Conservation (phyloP, 2,888 invertebrate species). For the Drosophila colorata region DNA sequence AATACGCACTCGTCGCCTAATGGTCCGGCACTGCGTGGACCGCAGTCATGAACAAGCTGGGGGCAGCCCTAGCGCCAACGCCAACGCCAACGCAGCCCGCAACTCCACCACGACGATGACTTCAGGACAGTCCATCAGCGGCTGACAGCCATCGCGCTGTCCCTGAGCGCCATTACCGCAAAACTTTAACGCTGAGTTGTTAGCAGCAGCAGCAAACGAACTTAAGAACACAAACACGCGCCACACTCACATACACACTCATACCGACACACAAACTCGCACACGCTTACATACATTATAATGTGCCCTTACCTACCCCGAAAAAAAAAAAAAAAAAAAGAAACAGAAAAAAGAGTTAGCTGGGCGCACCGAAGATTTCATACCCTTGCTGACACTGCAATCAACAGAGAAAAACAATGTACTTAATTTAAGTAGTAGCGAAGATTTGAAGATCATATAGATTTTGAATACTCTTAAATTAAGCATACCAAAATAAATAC, state of each 20-base stretch:
- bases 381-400: background rate
- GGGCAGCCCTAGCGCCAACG: background rate
- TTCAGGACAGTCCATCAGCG: conserved; percentile 70
- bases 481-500: too few species aligned
- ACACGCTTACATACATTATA: conserved; percentile 17
- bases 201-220: conserved; percentile 64
- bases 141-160: conserved; percentile 50
- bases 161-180: conserved; percentile 79
- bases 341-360: background rate
- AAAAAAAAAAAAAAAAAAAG: background rate
- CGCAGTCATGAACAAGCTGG: conserved; percentile 25
- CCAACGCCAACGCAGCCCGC: conserved; percentile 2
- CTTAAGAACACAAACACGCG: conserved; percentile 77
- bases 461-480: too few species aligned
- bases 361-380: background rate
- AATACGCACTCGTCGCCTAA: conserved; percentile 74
- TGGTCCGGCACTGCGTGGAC: conserved; percentile 63
- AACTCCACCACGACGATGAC: conserved; percentile 11
- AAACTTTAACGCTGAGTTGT: conserved; percentile 79
- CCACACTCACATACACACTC: conserved; percentile 39
- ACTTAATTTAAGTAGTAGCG: too few species aligned
- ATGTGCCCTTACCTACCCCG: conserved; percentile 35
- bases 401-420: background rate
- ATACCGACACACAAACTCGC: conserved; percentile 26
- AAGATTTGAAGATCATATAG: too few species aligned